phyloP scores from a whole-genome alignment of 35 echinoderm and acorn worm species.

The Heliocidaris tuberculata region DNA sequence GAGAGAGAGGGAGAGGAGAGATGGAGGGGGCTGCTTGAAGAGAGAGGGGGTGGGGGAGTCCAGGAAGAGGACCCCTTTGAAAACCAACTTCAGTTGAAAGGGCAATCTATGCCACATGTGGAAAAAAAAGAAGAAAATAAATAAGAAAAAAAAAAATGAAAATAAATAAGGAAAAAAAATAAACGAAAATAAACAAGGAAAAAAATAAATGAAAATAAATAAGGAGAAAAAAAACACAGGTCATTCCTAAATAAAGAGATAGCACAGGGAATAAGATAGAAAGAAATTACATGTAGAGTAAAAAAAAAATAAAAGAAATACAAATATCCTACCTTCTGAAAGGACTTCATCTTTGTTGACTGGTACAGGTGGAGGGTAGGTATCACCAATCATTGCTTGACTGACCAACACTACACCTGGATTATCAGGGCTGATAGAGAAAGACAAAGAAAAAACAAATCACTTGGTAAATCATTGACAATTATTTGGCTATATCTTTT shows the following conservation, averaged over 20 bases:
- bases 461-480: not conserved
- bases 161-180: too few species aligned
- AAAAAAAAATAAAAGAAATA: not conserved
- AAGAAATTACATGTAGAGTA: not conserved
- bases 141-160: too few species aligned
- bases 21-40: not conserved
- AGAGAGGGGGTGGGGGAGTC: not conserved
- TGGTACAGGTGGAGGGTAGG: conserved; percentile 42
- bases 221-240: not conserved
- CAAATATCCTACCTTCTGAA: conserved; percentile 14
- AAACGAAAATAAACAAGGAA: not conserved
- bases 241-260: not conserved
- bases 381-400: conserved; percentile 73
- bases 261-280: too few species aligned
- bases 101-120: too few species aligned
- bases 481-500: too few species aligned
- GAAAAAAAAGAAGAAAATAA: too few species aligned
- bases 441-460: not conserved
- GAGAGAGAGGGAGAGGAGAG: not conserved
- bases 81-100: too few species aligned
- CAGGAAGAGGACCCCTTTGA: too few species aligned
- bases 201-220: not conserved
- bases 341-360: conserved; percentile 47
- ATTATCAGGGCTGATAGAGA: conserved; percentile 53
- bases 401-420: conserved; percentile 78